These are phyloP conservation scores for Trypoxylus dichotomus DNA, from an alignment of 1,140 invertebrate genomes.

Conservation along the genomic window DNA sequence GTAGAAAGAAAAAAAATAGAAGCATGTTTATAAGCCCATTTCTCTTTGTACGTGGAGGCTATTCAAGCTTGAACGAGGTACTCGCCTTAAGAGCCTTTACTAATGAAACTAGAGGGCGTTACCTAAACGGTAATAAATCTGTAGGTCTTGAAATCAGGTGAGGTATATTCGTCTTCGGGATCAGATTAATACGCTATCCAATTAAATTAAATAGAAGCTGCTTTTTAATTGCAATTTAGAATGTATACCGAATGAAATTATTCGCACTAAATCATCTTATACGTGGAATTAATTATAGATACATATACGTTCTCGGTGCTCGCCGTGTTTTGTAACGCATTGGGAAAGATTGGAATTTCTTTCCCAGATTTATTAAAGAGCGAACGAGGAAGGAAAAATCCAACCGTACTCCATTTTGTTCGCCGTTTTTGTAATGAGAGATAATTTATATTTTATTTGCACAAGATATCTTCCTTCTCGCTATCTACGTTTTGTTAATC, in stretches of 20 bases:
- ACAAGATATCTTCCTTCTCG: too few species aligned
- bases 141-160: neutral
- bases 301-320: neutral
- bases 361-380: too few species aligned
- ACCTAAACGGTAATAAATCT: neutral
- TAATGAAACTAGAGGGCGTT: constrained; percentile 6
- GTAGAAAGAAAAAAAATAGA: neutral
- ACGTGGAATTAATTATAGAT: neutral
- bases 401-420: too few species aligned
- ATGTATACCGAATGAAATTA: neutral
- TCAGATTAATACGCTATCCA: neutral
- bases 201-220: constrained; percentile 4
- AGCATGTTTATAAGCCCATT: neutral
- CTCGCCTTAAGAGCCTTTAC: neutral
- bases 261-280: neutral
- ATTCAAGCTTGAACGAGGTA: neutral
- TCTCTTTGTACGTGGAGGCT: neutral
- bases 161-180: neutral
- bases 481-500: too few species aligned
- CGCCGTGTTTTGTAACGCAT: too few species aligned
- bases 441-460: too few species aligned
- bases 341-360: too few species aligned
- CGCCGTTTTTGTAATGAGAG: too few species aligned
- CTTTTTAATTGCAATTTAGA: constrained; percentile 4
- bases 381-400: too few species aligned